Conservation (phyloP, 2,797 vertebrate species). For the Chelon auratus region DNA sequence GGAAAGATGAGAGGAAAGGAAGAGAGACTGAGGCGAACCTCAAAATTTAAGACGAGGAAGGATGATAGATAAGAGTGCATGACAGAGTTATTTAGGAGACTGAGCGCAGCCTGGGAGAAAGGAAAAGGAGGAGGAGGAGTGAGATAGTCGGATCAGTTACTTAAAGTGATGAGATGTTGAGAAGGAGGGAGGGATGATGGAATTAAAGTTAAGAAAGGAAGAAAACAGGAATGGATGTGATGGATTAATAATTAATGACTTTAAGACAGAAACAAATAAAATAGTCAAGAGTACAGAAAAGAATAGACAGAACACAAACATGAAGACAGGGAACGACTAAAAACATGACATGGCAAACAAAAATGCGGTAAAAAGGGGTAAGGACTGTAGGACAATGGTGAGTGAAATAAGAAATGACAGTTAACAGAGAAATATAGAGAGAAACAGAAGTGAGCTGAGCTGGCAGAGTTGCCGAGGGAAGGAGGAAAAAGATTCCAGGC, state of each 20-base stretch:
- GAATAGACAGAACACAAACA: neutral
- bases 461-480: neutral
- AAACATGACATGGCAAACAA: conserved; percentile 5
- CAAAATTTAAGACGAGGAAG: neutral
- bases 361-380: conserved; percentile 7
- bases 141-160: neutral
- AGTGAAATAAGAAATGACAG: conserved; percentile 18
- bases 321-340: neutral
- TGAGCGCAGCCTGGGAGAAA: neutral
- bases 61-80: neutral
- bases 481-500: neutral
- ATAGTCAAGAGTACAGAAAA: neutral
- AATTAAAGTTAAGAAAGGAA: neutral
- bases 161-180: neutral
- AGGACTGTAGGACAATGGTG: conserved; percentile 8
- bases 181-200: neutral
- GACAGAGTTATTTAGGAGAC: neutral
- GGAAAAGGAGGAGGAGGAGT: neutral
- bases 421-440: conserved; percentile 1
- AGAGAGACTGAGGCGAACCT: neutral
- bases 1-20: neutral
- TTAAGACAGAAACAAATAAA: neutral
- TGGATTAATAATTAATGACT: conserved; percentile 19
- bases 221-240: neutral
- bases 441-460: conserved; percentile 1